Base-by-base conservation (phyloP, 37 sponge, comb jelly and placozoan species). In the Corticium candelabrum region DNA sequence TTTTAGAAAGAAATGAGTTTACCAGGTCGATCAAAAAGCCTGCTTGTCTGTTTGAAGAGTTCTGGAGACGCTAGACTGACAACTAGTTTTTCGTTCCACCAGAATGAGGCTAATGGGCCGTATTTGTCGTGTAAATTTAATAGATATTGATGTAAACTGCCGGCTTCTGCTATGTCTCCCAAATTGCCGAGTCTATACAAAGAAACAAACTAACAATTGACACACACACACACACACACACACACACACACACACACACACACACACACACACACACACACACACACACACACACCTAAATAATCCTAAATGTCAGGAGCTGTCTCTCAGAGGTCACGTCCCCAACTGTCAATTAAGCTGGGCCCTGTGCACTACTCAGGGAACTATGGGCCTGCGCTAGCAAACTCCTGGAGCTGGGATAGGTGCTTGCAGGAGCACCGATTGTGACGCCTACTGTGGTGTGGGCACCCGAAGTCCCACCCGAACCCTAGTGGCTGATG, bases 101-200 rank as follows among this genome's bases (percentile, higher is more conserved):
- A 88, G 80, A 88, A 91, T 1, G 86, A 80, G 3, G 92, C 84
- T n/a, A 95, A 77, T 3, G 89, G 79, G n/a, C 83, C 77, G 35
- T 76, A 56, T 35, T 87, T 86, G 35, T 91, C 69, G 69, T 95
- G 96, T 41, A 89, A 85, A 41, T 86, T 80, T 1, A 81, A 31
- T 33, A 95, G 81, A 71, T 89, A 95, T 68, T 90, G 81, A 68
- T 91, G 96, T 0, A 95, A 86, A 78, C 91, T 91, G 32, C 96
- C 96, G 67, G 79, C 78, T 34, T 82, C 35, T 15, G 70, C 74
- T 34, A 95, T 50, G 75, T 79, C 86, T 21, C 33, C 79, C 15
- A 83, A 33, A 74, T 91, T 90, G 41, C 91, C 91, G 0, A 40
- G 37, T 15, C 88, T 87, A 67, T 5, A 27, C 15, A 67, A 32